phyloP scores from a whole-genome alignment of 2,888 invertebrate genomes.

The Lasiommata megera region DNA sequence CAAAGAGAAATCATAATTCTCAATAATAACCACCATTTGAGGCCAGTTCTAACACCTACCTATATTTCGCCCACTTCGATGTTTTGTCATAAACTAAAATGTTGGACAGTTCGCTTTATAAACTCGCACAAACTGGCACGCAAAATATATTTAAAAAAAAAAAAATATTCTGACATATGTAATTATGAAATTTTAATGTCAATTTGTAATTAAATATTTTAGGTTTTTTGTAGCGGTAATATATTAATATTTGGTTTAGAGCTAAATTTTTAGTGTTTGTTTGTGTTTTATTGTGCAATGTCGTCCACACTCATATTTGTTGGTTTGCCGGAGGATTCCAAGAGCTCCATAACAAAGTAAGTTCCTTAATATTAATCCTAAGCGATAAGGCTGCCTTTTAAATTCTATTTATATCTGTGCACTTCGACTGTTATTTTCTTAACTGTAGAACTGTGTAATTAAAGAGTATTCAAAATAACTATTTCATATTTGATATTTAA shows the following conservation, averaged over 20 bases:
- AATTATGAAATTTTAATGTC: constrained; percentile 23
- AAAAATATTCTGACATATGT: constrained; percentile 22
- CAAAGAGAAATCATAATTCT: constrained; percentile 51
- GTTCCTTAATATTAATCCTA: constrained; percentile 37
- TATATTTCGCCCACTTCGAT: constrained; percentile 54
- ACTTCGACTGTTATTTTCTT: too few relatives aligned
- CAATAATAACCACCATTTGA: constrained; percentile 40
- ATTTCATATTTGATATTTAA: too few relatives aligned
- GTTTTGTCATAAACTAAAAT: constrained; percentile 54
- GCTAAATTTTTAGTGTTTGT: constrained; percentile 42
- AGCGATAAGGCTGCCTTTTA: too few relatives aligned
- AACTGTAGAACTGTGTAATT: too few relatives aligned
- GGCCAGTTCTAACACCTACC: constrained; percentile 59
- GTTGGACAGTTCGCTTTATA: constrained; percentile 53
- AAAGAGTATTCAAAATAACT: too few relatives aligned
- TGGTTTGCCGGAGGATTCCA: constrained; percentile 80
- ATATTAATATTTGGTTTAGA: constrained; percentile 29
- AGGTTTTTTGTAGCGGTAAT: constrained; percentile 8
- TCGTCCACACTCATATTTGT: constrained; percentile 83
- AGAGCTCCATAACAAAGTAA: constrained; percentile 83
- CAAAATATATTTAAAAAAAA: constrained; percentile 30
- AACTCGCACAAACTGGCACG: constrained; percentile 57
- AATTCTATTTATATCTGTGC: too few relatives aligned
- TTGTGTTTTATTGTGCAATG: constrained; percentile 60
- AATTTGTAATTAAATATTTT: constrained; percentile 17